A percentile compares a stretch with the other conserved stretches of the same genome.
Evolutionary conservation across 2,113 vertebrate genomes (phyloP).

Genomic region (Leptobrachium leishanense): DNA sequence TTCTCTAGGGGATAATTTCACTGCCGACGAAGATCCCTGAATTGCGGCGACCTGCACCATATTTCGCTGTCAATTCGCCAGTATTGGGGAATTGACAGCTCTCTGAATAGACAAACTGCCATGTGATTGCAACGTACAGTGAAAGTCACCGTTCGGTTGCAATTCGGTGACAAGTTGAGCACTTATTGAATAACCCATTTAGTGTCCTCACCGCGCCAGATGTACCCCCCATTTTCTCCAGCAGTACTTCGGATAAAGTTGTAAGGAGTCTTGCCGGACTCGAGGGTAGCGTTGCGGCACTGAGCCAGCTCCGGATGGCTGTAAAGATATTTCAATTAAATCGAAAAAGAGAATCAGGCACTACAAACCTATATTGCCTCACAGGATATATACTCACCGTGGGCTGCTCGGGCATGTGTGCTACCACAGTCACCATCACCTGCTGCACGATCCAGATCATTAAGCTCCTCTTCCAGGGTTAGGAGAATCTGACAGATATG

Average conservation of each 20-base stretch:
- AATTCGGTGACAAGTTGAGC: no score
- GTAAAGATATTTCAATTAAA: constrained; percentile 3
- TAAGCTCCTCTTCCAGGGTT: constrained; percentile 75
- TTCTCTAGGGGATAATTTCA: no score
- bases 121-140: no score
- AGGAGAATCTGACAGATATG: constrained; percentile 73
- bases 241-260: constrained; percentile 71
- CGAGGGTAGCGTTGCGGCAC: constrained; percentile 58
- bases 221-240: constrained; percentile 92
- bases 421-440: constrained; percentile 92
- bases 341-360: not conserved
- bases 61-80: no score
- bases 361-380: not conserved
- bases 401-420: constrained; percentile 83
- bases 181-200: no score
- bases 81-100: no score
- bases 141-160: no score
- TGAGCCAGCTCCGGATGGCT: constrained; percentile 85
- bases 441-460: constrained; percentile 81
- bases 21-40: no score
- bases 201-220: constrained; percentile 81
- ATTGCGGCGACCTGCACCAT: no score
- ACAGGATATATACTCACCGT: constrained; percentile 64
- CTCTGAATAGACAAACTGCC: no score
- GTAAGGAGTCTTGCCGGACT: constrained; percentile 72